These are phyloP conservation scores for Anaspis maculata DNA, from an alignment of 2,888 invertebrate genomes.

Conservation along the genomic window DNA sequence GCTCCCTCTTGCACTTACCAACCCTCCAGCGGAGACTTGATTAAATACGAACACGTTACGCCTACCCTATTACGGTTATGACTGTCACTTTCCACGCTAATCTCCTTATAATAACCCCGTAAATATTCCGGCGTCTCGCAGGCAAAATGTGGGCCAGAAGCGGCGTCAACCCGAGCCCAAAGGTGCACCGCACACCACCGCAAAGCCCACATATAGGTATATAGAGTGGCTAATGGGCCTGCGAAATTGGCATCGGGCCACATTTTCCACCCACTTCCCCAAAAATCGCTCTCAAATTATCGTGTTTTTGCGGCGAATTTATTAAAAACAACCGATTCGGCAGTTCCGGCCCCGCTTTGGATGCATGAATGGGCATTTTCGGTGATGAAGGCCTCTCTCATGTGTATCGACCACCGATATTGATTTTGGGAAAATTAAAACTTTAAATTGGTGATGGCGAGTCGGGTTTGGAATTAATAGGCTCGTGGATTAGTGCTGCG, in stretches of 20 bases:
- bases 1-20: no score
- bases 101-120: constrained; percentile 32
- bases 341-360: constrained; percentile 11
- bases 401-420: no score
- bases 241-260: no score
- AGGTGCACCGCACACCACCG: no score
- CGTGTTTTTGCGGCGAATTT: constrained; percentile 9
- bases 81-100: constrained; percentile 37
- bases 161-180: no score
- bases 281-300: constrained; percentile 5
- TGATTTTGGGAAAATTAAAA: constrained; percentile 14
- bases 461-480: no score
- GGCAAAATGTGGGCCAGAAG: no score
- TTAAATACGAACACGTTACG: constrained; percentile 29
- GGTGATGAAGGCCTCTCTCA: no score
- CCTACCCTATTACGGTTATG: constrained; percentile 36
- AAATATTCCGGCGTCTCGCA: constrained; percentile 1
- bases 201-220: background rate
- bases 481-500: no score
- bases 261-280: constrained; percentile 3
- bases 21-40: constrained; percentile 24
- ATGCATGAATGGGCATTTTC: constrained; percentile 9
- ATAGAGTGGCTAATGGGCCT: background rate
- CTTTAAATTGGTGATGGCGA: no score
- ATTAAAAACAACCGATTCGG: constrained; percentile 12